Evolutionary conservation across 2,888 invertebrate genomes (phyloP), one percentile per base, ranked within the genome.

Genomic region (Acanthopleura granulata): DNA sequence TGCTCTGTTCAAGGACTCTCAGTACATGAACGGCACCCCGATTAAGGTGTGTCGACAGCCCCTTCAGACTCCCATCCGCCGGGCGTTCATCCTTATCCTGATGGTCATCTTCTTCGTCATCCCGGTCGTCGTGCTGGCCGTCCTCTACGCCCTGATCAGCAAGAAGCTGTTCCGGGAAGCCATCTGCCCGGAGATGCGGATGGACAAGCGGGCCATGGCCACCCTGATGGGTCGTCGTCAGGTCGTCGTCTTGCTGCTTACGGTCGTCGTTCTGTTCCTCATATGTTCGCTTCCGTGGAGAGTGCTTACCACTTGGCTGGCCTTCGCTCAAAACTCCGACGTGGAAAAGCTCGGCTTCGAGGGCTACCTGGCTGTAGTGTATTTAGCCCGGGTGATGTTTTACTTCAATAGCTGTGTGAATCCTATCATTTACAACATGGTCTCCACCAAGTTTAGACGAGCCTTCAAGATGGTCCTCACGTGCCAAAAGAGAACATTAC

Each of bases 341-440:
- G 76, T 85, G 6, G 70, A 72, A 12, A 57, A 72, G 15, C 72
- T 84, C 0, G 82, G 82, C 4, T 74, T 85, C 11, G 82, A 83
- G 40, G 77, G 78, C 0, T 82, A 80, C 72, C 78, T 81, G 9
- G 76, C 75, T 16, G 62, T 85, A 11, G 57, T 83, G 0, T 82
- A 78, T 29, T 79, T 81, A 29, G 73, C 82, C 0, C 74, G 85
- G 25, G 77, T 84, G 0, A 75, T 81, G 74, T 77, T 85, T 25
- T 84, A 94, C 72, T 73, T 82, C 12, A 83, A 84, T 73, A 82
- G 83, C 74, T 81, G 82, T 15, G 73, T 81, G 0, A 85, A 85
- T 73, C 85, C 85, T 0, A 81, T 85, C 14, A 75, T 85, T 1
- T 85, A 85, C 72, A 83, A 81, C 57, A 77, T 82, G 62, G 78